These are phyloP conservation scores for Epinotia nisella DNA, from an alignment of 2,888 invertebrate genomes.

Conservation along the genomic window DNA sequence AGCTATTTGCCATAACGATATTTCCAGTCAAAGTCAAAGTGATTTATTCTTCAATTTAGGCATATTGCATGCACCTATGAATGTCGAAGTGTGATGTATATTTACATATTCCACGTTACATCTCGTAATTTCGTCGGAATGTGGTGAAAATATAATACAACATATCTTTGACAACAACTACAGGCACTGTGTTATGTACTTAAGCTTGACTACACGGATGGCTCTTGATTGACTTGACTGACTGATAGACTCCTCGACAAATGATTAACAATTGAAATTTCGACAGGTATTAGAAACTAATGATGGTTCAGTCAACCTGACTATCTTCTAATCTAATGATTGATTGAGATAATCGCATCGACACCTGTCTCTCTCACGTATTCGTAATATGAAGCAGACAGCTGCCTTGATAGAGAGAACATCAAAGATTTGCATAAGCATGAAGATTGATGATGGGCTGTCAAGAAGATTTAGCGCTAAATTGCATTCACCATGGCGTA, in stretches of 20 bases:
- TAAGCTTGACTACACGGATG: not conserved
- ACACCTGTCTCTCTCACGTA: slow-evolving; percentile 24
- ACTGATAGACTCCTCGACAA: not conserved
- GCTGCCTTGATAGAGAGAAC: slow-evolving; percentile 19
- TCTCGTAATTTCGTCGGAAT: no score
- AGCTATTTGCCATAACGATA: no score
- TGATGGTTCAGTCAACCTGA: slow-evolving; percentile 5
- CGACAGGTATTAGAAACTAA: slow-evolving; percentile 20
- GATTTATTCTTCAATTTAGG: no score
- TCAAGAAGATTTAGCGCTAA: slow-evolving; percentile 4
- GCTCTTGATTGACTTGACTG: not conserved
- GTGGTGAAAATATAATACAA: not conserved
- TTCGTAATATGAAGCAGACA: slow-evolving; percentile 7
- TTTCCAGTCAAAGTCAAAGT: no score
- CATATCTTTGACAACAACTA: not conserved
- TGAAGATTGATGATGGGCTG: slow-evolving; percentile 32
- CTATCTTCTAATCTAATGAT: slow-evolving; percentile 12
- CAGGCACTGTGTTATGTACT: not conserved
- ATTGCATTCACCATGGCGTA: slow-evolving; percentile 12
- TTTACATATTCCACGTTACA: no score
- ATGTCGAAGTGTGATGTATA: no score
- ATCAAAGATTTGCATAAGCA: slow-evolving; percentile 25
- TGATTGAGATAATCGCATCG: not conserved
- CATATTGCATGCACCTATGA: no score
- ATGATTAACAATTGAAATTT: slow-evolving; percentile 18